phyloP scores from a whole-genome alignment of 2,888 invertebrate species.

The Oscheius sp. region DNA sequence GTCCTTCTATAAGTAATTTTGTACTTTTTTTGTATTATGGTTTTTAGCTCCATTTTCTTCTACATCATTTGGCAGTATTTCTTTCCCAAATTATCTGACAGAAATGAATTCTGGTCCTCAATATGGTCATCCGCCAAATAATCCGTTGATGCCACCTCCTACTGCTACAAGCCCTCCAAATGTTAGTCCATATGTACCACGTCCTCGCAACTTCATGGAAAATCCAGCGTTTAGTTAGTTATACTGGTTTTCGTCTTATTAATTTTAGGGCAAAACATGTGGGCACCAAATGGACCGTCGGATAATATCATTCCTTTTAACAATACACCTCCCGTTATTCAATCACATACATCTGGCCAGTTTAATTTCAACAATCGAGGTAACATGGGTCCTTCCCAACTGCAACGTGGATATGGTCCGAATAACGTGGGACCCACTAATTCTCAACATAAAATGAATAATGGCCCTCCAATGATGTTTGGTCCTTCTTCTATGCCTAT shows the following conservation, averaged over 20 bases:
- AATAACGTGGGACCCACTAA: neutral
- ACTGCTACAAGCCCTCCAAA: constrained; percentile 28
- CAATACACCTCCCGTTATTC: constrained; percentile 9
- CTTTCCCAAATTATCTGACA: constrained; percentile 23
- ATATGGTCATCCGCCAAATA: neutral
- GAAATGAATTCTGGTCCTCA: constrained; percentile 15
- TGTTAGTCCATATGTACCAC: neutral
- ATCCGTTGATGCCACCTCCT: constrained; percentile 17
- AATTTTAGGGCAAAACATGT: constrained; percentile 19
- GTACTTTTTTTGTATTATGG: neutral
- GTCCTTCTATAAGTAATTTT: constrained; percentile 24
- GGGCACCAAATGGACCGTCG: constrained; percentile 1
- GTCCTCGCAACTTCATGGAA: constrained; percentile 1
- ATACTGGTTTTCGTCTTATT: neutral
- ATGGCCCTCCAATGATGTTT: constrained; percentile 16
- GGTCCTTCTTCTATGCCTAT: constrained; percentile 17
- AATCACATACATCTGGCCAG: constrained; percentile 13
- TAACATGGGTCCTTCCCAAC: constrained; percentile 11
- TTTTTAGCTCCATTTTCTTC: constrained; percentile 28
- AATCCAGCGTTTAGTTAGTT: constrained; percentile 8
- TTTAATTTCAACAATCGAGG: constrained; percentile 22
- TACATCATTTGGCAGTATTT: constrained; percentile 16
- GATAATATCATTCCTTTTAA: constrained; percentile 15
- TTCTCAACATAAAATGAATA: constrained; percentile 21
- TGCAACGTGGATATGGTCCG: constrained; percentile 2